Conservation (phyloP, 2,888 invertebrate genomes). For the Lithosia quadra region DNA sequence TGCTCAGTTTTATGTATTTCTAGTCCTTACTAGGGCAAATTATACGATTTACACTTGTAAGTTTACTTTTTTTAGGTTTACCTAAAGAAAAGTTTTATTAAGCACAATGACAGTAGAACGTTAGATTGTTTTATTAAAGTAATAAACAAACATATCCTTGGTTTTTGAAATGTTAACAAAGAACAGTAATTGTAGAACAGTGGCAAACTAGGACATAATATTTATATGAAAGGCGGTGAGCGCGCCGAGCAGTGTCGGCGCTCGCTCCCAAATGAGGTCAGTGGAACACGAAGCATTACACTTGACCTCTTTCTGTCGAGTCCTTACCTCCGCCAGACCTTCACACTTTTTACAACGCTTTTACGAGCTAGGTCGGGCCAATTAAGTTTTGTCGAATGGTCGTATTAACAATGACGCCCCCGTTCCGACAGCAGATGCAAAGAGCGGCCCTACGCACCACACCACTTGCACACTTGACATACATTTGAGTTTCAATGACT, state of each 20-base stretch:
- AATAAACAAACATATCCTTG: slow-evolving; percentile 15
- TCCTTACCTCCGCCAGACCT: slow-evolving; percentile 87
- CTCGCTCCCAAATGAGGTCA: slow-evolving; percentile 82
- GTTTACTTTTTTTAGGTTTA: neutral
- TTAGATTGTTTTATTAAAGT: neutral
- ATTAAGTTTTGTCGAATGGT: slow-evolving; percentile 80
- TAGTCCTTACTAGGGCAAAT: neutral
- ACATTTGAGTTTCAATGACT: slow-evolving; percentile 80
- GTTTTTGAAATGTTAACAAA: slow-evolving; percentile 52
- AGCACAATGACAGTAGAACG: neutral
- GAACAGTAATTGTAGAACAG: slow-evolving; percentile 63
- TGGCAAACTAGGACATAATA: slow-evolving; percentile 74
- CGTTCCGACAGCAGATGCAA: slow-evolving; percentile 68
- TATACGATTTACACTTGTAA: too few relatives aligned
- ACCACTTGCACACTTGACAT: slow-evolving; percentile 75
- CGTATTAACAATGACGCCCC: slow-evolving; percentile 71
- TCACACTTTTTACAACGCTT: slow-evolving; percentile 86
- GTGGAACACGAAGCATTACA: slow-evolving; percentile 85
- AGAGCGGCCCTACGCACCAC: slow-evolving; percentile 58
- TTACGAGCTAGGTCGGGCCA: slow-evolving; percentile 85
- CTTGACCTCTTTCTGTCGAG: slow-evolving; percentile 86
- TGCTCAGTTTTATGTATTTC: neutral
- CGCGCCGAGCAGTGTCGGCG: slow-evolving; percentile 63
- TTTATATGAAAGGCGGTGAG: slow-evolving; percentile 77
- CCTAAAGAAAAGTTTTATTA: neutral